phyloP scores from a whole-genome alignment of 2,888 invertebrate genomes.

The Coelogynopora nodosa region DNA sequence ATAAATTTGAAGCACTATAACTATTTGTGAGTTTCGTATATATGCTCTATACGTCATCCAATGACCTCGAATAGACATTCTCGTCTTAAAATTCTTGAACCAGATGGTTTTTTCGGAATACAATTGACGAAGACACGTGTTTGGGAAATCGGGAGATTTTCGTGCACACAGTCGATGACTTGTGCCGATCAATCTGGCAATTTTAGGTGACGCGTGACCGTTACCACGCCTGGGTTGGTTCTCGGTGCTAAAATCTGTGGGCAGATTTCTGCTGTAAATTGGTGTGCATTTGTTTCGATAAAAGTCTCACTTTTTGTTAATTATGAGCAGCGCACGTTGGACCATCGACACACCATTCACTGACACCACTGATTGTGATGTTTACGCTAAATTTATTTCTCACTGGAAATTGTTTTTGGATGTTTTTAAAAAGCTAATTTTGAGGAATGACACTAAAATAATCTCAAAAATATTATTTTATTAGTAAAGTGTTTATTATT shows the following conservation, averaged over 20 bases:
- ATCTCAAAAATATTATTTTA: background rate
- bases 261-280: no score
- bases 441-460: background rate
- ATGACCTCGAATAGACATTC: background rate
- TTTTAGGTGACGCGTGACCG: background rate
- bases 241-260: background rate
- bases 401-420: background rate
- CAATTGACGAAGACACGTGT: background rate
- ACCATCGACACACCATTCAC: background rate
- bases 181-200: background rate
- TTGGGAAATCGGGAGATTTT: background rate
- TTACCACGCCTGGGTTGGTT: background rate
- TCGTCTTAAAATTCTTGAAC: background rate
- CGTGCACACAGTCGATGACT: no score
- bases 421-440: no score
- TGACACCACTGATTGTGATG: background rate
- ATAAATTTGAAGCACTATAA: background rate
- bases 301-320: background rate
- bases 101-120: background rate
- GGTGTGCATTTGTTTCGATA: background rate
- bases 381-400: constrained; percentile 11
- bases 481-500: no score
- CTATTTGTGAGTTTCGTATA: background rate
- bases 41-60: background rate
- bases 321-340: background rate